phyloP scores from a whole-genome alignment of 2,113 vertebrate species.

The Silurus glanis region DNA sequence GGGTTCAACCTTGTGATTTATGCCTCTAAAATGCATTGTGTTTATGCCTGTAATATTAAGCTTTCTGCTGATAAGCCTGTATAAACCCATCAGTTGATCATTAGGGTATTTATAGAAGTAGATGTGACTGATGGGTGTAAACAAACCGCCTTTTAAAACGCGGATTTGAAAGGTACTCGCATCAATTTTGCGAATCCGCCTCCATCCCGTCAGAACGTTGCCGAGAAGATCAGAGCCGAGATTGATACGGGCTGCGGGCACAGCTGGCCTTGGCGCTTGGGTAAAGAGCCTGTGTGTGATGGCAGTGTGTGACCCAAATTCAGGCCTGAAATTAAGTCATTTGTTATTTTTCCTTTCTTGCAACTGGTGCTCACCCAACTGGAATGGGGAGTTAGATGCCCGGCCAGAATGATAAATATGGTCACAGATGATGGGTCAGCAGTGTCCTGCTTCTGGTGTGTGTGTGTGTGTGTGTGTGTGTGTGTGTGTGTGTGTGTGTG shows the following conservation, averaged over 20 bases:
- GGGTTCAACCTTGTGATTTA: conserved; percentile 12
- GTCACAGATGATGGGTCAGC: conserved; percentile 64
- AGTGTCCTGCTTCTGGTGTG: neutral
- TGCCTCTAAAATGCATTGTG: neutral
- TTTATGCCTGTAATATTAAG: neutral
- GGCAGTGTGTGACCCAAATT: conserved; percentile 68
- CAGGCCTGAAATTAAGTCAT: conserved; percentile 72
- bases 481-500: neutral
- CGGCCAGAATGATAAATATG: conserved; percentile 73
- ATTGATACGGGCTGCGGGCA: conserved; percentile 58
- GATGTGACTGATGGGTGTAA: neutral
- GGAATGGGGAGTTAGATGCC: conserved; percentile 70
- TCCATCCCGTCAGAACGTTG: conserved; percentile 20
- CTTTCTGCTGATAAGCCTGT: neutral
- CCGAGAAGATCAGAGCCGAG: conserved; percentile 54
- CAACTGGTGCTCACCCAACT: conserved; percentile 73
- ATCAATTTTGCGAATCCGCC: neutral
- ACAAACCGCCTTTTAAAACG: neutral
- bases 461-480: neutral
- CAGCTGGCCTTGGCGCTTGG: conserved; percentile 38
- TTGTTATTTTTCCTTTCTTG: conserved; percentile 68
- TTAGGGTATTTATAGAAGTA: neutral
- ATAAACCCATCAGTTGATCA: neutral
- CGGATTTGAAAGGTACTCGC: neutral
- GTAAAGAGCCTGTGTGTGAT: conserved; percentile 25